Conservation (phyloP, 2,888 invertebrate species). For the Trichacis sp. region DNA sequence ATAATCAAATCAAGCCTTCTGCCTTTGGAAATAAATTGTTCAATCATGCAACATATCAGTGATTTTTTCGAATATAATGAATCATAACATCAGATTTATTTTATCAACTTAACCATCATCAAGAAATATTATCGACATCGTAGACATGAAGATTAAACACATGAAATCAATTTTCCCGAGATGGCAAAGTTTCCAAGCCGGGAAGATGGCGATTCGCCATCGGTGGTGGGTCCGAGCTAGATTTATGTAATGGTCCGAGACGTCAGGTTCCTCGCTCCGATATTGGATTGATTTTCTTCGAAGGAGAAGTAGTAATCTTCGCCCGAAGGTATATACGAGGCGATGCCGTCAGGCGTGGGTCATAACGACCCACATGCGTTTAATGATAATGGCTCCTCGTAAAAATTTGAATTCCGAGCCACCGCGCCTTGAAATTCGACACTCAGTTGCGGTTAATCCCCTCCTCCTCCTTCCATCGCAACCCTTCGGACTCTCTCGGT, state of each 20-base stretch:
- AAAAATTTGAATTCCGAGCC: conserved; percentile 55
- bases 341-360: conserved; percentile 28
- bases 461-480: neutral
- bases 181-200: conserved; percentile 20
- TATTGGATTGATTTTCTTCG: conserved; percentile 35
- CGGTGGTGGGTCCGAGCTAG: conserved; percentile 28
- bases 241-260: conserved; percentile 36
- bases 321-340: conserved; percentile 22
- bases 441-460: neutral
- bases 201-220: conserved; percentile 34
- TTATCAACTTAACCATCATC: too few relatives aligned
- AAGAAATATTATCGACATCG: too few relatives aligned
- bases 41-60: too few relatives aligned
- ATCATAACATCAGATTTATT: too few relatives aligned
- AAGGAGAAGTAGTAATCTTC: conserved; percentile 34
- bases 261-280: conserved; percentile 35
- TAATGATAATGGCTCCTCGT: conserved; percentile 45
- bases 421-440: conserved; percentile 49
- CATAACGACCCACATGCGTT: conserved; percentile 34
- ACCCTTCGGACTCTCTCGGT: neutral
- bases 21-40: too few relatives aligned
- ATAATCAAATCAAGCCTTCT: too few relatives aligned
- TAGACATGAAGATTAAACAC: neutral
- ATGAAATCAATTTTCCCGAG: neutral
- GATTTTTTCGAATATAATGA: too few relatives aligned